Evolutionary conservation across 2,888 invertebrate species (phyloP).

Genomic region (Drosophila histrio): DNA sequence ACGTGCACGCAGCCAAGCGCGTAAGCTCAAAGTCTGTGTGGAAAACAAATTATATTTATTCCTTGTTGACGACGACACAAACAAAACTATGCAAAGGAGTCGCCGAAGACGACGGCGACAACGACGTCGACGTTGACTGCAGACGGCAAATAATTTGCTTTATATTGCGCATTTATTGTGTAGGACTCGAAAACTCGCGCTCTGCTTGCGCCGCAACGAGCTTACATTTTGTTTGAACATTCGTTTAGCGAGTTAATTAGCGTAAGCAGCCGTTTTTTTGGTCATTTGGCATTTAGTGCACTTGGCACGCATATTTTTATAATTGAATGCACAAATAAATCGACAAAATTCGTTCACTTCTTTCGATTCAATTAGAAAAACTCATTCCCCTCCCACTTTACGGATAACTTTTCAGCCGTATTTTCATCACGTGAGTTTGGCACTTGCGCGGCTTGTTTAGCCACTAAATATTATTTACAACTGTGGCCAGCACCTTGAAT

Average conservation of each 20-base stretch:
- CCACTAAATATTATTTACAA: slow-evolving; percentile 26
- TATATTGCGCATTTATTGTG: slow-evolving; percentile 74
- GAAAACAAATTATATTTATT: slow-evolving; percentile 39
- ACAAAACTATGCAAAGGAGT: slow-evolving; percentile 51
- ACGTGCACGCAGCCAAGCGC: slow-evolving; percentile 19
- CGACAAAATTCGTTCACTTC: slow-evolving; percentile 20
- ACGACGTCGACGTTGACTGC: slow-evolving; percentile 34
- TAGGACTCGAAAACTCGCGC: slow-evolving; percentile 56
- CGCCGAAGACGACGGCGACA: slow-evolving; percentile 27
- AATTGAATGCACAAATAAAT: slow-evolving; percentile 7
- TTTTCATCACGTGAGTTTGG: slow-evolving; percentile 76
- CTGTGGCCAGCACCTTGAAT: slow-evolving; percentile 35
- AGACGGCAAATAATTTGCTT: slow-evolving; percentile 60
- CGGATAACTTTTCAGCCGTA: slow-evolving; percentile 51
- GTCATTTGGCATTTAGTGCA: slow-evolving; percentile 25
- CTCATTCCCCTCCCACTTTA: slow-evolving; percentile 59
- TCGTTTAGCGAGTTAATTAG: slow-evolving; percentile 25
- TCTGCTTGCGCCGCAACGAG: slow-evolving; percentile 45
- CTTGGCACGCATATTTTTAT: slow-evolving; percentile 24
- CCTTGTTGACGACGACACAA: slow-evolving; percentile 40
- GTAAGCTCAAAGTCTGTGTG: slow-evolving; percentile 69
- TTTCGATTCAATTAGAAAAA: slow-evolving; percentile 69
- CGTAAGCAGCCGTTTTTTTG: slow-evolving; percentile 8
- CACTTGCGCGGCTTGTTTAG: slow-evolving; percentile 22
- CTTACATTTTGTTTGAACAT: slow-evolving; percentile 56